Evolutionary conservation across 35 echinoderm and acorn worm genomes (phyloP).

Genomic region (Hemicentrotus pulcherrimus): DNA sequence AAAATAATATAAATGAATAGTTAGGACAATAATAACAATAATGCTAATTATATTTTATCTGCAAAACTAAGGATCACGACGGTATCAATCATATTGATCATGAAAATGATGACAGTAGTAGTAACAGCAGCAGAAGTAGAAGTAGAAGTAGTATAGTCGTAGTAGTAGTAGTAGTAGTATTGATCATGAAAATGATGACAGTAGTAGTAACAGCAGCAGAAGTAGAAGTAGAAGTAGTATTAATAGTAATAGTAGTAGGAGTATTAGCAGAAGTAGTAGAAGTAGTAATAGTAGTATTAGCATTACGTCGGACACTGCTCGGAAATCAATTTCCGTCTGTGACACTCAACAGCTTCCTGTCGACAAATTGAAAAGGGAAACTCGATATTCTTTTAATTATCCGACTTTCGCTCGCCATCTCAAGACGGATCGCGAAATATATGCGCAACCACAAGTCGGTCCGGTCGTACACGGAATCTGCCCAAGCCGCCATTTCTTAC

Average conservation of each 20-base stretch:
- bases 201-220: neutral
- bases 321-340: constrained; percentile 27
- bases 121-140: neutral
- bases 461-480: neutral
- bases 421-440: neutral
- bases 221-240: neutral
- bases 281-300: neutral
- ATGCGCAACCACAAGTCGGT: neutral
- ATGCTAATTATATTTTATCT: neutral
- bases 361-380: constrained; percentile 40
- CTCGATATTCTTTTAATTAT: constrained; percentile 44
- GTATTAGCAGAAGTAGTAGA: neutral
- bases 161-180: neutral
- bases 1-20: neutral
- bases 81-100: neutral
- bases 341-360: constrained; percentile 14
- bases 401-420: neutral
- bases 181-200: neutral
- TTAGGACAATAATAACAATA: neutral
- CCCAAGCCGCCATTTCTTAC: neutral
- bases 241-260: neutral
- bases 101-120: neutral
- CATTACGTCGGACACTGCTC: neutral
- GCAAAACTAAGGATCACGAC: neutral
- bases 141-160: neutral